Percentiles rank a stretch among this genome's conserved stretches.
Conservation (phyloP, 2,888 invertebrate species). For the Caenorhabditis zanzibari region DNA sequence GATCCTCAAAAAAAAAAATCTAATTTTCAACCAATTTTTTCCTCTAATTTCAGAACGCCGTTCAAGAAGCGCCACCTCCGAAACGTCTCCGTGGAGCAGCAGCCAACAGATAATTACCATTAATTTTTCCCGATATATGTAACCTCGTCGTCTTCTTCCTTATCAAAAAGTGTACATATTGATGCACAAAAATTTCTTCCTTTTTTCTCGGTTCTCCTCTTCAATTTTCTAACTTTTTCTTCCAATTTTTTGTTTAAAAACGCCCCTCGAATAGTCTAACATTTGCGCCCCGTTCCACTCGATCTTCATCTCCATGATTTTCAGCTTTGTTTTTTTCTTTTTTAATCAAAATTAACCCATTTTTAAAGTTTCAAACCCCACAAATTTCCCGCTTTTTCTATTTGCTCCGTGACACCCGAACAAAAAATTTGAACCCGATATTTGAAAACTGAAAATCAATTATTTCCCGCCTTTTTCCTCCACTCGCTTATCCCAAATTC, state of each 20-base stretch:
- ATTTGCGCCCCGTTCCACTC: slow-evolving; percentile 1
- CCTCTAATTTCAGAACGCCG: no score
- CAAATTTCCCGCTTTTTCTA: not conserved
- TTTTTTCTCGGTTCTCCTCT: not conserved
- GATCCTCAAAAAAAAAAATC: no score
- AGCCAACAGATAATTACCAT: not conserved
- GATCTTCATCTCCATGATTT: slow-evolving; percentile 21
- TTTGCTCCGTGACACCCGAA: slow-evolving; percentile 5
- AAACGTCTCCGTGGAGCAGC: no score
- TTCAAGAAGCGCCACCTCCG: no score
- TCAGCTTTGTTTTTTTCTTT: slow-evolving; percentile 4
- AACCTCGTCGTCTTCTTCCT: not conserved
- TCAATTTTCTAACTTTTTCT: not conserved
- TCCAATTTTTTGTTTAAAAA: no score
- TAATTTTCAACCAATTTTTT: no score
- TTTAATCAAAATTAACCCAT: no score
- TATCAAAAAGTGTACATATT: slow-evolving; percentile 41
- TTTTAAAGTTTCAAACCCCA: no score
- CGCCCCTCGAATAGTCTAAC: not conserved
- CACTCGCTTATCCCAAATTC: not conserved
- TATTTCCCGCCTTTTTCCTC: not conserved
- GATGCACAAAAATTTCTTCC: slow-evolving; percentile 30
- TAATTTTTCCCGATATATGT: not conserved
- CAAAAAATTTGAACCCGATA: no score
- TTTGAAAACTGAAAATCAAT: not conserved